A percentile compares a stretch with the other conserved stretches of the same genome.
These are phyloP conservation scores for Gallinago jamesoni DNA, from an alignment of 2,113 vertebrate species.

Conservation along the genomic window DNA sequence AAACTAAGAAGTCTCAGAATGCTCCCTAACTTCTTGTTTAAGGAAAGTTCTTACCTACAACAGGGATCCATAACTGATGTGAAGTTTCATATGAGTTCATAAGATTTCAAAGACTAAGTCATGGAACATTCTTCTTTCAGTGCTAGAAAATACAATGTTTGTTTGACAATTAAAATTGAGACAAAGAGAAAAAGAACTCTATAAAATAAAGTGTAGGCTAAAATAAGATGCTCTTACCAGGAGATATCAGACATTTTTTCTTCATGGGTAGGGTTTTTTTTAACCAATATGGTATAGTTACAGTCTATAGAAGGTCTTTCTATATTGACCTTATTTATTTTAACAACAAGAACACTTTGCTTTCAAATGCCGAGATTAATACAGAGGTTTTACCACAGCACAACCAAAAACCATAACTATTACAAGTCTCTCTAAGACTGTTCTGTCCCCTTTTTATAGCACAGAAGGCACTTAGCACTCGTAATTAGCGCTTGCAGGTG, in stretches of 20 bases:
- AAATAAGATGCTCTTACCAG: rapidly evolving
- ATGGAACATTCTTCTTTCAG: not conserved
- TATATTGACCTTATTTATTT: not conserved
- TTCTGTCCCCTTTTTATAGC: not conserved
- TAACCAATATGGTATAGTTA: rapidly evolving
- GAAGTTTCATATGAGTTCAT: rapidly evolving
- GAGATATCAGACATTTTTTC: not conserved
- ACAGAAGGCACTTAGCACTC: not conserved
- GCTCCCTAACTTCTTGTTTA: rapidly evolving
- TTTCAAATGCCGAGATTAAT: not conserved
- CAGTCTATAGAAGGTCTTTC: rapidly evolving
- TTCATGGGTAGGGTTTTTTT: not conserved
- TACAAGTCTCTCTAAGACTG: rapidly evolving
- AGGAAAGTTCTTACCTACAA: not conserved
- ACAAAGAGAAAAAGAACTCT: not conserved
- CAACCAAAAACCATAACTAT: rapidly evolving
- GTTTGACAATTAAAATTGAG: not conserved
- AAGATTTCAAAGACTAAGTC: not conserved
- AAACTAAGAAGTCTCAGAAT: not conserved
- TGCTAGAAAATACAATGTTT: not conserved
- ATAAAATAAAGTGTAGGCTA: not conserved
- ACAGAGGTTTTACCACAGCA: rapidly evolving
- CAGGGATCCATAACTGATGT: too few relatives aligned
- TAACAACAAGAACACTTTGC: not conserved
- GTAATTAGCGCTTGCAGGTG: not conserved